Base-by-base conservation (phyloP, 2,113 vertebrate species). In the Mystacornis crossleyi region DNA sequence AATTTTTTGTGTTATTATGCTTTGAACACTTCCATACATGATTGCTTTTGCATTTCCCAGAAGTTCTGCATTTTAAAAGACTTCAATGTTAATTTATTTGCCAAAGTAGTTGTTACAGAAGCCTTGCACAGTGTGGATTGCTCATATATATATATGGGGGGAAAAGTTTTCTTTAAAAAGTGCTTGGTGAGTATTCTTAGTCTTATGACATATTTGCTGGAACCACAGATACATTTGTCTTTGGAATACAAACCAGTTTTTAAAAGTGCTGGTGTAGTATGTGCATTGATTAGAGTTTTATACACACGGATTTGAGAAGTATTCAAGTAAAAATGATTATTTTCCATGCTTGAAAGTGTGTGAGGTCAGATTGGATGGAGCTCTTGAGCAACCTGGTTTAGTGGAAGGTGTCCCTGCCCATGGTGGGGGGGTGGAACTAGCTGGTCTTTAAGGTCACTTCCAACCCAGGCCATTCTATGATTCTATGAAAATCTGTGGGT, bases 131-230 rank as follows among this genome's bases (percentile, higher is more conserved):
- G 14, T 64, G 42, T 53, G 24, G 10, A 38, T 86, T 84, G 18
- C 16, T 10, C 3, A 14, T 8, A 7, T 15, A 47, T 3, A 23
- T 40, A 19, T 28, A 43, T 33, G 5, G 8, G 10, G 3, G 1
- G 8, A 43, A n/a, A 58, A 65, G 6, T 29, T 71, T 69, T 9
- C 8, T 74, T 73, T 66, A 14, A 36, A 36, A 82, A 90, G 50
- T 10, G 6, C 6, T 54, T 2, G 0, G 8, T 82, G 71, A 42
- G 5, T 75, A 23, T 70, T 65, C 17, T 51, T 70, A 81, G 36
- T 65, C 17, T 74, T 6, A 38, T 11, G 4, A 66, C 20, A 19
- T 31, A 67, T 82, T 72, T 77, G 14, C 40, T 83, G 58, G 31
- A 80, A 65, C 19, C 11, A 24, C 12, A 26, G 61, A 23, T 58